A percentile compares a stretch with the other conserved stretches of the same genome.
These are phyloP conservation scores for Barypeithes pellucidus DNA, from an alignment of 2,888 invertebrate species.

Conservation along the genomic window DNA sequence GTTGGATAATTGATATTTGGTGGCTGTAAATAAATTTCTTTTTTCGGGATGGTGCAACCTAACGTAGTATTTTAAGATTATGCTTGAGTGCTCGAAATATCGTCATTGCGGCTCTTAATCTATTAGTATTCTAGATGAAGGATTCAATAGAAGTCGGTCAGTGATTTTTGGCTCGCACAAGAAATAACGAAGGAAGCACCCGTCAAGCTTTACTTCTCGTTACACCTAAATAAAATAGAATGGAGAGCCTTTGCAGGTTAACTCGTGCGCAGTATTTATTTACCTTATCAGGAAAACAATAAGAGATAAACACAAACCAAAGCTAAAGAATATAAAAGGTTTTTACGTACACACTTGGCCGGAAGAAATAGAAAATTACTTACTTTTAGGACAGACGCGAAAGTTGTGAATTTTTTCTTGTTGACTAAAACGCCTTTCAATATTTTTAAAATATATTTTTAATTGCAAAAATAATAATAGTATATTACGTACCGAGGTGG, in stretches of 20 bases:
- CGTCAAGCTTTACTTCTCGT: constrained; percentile 39
- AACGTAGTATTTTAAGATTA: neutral
- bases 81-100: constrained; percentile 1
- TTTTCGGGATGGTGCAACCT: neutral
- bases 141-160: constrained; percentile 45
- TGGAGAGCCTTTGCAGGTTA: constrained; percentile 30
- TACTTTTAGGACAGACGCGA: too few species aligned
- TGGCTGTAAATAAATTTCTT: too few species aligned
- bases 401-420: too few species aligned
- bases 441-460: too few species aligned
- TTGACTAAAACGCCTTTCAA: too few species aligned
- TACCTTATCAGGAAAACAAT: constrained; percentile 19
- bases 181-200: constrained; percentile 44
- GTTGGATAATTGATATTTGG: too few species aligned
- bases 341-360: neutral
- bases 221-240: constrained; percentile 33
- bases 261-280: constrained; percentile 39
- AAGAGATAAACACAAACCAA: neutral
- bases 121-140: constrained; percentile 44
- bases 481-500: too few species aligned
- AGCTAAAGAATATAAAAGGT: neutral
- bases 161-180: constrained; percentile 42
- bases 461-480: too few species aligned
- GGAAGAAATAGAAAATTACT: too few species aligned
- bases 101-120: constrained; percentile 1